Base-by-base conservation (phyloP, 2,113 vertebrate species). In the Pipa parva region DNA sequence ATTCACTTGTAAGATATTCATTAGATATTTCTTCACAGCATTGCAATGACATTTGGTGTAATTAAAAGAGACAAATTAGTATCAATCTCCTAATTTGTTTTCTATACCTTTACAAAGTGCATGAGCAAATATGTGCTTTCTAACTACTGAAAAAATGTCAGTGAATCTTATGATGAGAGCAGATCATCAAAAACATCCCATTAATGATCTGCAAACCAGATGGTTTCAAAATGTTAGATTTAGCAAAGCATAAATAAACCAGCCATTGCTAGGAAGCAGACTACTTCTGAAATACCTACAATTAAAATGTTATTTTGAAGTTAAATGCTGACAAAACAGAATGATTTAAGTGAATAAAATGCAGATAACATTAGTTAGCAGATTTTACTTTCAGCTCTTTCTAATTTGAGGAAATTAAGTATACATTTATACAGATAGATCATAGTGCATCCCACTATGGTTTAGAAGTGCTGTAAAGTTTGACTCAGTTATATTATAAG, bases 1-100 rank as follows among this genome's bases (percentile, higher is more conserved):
- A 10, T 31, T 31, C 29, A 78, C 84, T 89, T 85, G 81, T 84
- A 85, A 84, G 82, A 83, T 83, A 85, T 85, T 78, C 78, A 79
- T 83, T 82, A 84, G 78, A 76, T 76, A 59, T 45, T 81, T 82
- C 85, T 79, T 76, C 80, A 77, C 74, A 77, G 80, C 77, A 80
- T 74, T 39, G 64, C 80, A 26, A 65, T 84, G 84, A 81, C 84
- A 87, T 86, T 86, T 85, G 75, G 67, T 76, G 67, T 63, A 79
- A 85, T 84, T 83, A 82, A 84, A 84, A 85, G 78, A 82, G 76
- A 67, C 73, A 71, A 81, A 80, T 84, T 81, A 78, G 78, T 77
- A 63, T 72, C 71, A 83, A 81, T 68, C 31, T 2, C 45, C 31
- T 62, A 75, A 58, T 66, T 71, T 71, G 56, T 68, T 63, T 73